Percentiles rank a stretch among this genome's conserved stretches.
Conservation (phyloP, 2,797 vertebrate species). For the Furcifer pardalis region DNA sequence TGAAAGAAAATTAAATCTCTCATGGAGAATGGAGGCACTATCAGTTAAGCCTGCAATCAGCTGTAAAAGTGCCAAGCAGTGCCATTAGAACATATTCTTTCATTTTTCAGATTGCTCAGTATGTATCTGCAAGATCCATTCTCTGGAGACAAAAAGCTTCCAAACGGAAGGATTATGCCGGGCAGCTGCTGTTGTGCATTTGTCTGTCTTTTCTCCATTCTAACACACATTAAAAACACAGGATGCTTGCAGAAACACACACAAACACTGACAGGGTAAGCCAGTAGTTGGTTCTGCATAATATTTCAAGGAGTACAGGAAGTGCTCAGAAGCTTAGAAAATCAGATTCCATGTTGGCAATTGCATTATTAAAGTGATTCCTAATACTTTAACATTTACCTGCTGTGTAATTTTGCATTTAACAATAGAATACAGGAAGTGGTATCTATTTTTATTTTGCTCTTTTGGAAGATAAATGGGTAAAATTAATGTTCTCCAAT, state of each 20-base stretch:
- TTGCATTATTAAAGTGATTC: background rate
- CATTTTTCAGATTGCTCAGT: conserved; percentile 34
- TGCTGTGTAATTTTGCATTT: background rate
- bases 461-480: background rate
- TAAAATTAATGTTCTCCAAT: background rate
- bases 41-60: conserved; percentile 44
- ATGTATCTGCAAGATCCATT: conserved; percentile 16
- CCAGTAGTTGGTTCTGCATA: background rate
- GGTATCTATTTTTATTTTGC: background rate
- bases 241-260: background rate
- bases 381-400: background rate
- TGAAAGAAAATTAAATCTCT: conserved; percentile 59
- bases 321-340: background rate
- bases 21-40: conserved; percentile 43
- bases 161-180: conserved; percentile 15
- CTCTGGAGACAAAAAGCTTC: conserved; percentile 3
- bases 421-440: background rate
- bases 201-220: background rate
- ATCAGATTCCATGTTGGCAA: background rate
- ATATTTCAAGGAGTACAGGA: background rate
- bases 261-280: background rate
- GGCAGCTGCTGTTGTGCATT: background rate
- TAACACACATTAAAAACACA: too few relatives aligned
- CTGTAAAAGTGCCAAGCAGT: conserved; percentile 41
- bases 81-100: conserved; percentile 32